phyloP scores from a whole-genome alignment of 2,113 vertebrate genomes.

The Mus pahari region DNA sequence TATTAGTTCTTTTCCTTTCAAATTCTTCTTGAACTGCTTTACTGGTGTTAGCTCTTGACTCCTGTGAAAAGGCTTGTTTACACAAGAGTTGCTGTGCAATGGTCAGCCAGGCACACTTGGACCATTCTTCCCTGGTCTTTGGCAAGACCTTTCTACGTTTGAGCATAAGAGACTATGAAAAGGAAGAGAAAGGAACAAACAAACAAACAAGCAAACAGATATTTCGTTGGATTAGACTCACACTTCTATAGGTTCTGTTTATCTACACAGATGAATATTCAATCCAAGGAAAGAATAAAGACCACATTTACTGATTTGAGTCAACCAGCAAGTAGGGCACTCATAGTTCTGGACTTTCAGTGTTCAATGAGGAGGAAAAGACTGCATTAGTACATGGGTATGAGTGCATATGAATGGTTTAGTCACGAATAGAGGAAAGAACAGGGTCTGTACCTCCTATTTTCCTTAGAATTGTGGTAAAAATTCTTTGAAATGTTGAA shows the following conservation, averaged over 20 bases:
- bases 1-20: slow-evolving; percentile 22
- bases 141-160: not conserved
- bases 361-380: not conserved
- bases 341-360: not conserved
- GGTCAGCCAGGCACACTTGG: not conserved
- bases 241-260: not conserved
- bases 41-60: not conserved
- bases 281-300: not conserved
- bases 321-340: not conserved
- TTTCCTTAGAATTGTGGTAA: not conserved
- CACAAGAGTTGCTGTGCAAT: not conserved
- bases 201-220: too few relatives aligned
- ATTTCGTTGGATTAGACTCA: not conserved
- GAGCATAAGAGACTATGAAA: not conserved
- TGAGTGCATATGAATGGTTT: not conserved
- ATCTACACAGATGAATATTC: not conserved
- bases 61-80: not conserved
- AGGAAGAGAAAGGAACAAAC: not conserved
- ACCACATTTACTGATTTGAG: not conserved
- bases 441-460: not conserved
- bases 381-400: rapidly evolving
- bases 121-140: not conserved
- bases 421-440: not conserved
- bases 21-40: not conserved
- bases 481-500: not conserved